phyloP scores from a whole-genome alignment of 2,113 vertebrate species.

The Gobius niger region DNA sequence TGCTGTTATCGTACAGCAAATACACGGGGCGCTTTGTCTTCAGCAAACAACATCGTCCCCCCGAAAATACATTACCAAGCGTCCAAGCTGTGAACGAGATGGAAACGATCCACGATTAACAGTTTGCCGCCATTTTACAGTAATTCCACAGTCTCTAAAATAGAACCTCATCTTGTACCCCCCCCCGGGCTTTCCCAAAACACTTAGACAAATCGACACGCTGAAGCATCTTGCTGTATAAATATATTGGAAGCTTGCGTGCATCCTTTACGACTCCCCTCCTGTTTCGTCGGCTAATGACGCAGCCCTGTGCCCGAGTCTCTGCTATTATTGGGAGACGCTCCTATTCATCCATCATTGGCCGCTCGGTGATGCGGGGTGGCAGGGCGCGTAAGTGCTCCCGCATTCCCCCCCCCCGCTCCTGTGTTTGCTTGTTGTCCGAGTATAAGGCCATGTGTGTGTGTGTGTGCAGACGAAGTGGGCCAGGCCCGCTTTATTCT shows the following conservation, averaged over 20 bases:
- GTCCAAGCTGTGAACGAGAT: background rate
- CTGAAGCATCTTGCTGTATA: conserved; percentile 16
- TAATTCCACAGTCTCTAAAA: conserved; percentile 13
- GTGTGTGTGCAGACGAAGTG: conserved; percentile 35
- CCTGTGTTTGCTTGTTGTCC: conserved; percentile 44
- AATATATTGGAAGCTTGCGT: conserved; percentile 18
- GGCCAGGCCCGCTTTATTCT: conserved; percentile 34
- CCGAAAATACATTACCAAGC: background rate
- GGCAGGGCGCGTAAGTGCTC: conserved; percentile 51
- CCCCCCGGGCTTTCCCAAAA: conserved; percentile 18
- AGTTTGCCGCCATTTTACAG: conserved; percentile 1
- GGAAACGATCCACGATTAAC: conserved; percentile 15
- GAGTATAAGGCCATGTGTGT: conserved; percentile 21
- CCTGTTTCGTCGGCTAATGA: conserved; percentile 39
- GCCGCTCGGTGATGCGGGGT: conserved; percentile 57
- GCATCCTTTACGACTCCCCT: conserved; percentile 8
- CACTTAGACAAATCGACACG: conserved; percentile 33
- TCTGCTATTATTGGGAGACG: conserved; percentile 67
- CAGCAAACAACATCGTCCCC: conserved; percentile 34
- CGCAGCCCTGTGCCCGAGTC: conserved; percentile 34
- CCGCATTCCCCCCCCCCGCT: conserved; percentile 15
- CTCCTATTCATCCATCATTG: conserved; percentile 69
- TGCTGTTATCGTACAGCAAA: conserved; percentile 59
- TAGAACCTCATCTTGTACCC: conserved; percentile 7
- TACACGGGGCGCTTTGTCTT: conserved; percentile 54